A percentile compares a stretch with the other conserved stretches of the same genome.
These are phyloP conservation scores for Amphiduros pacificus DNA, from an alignment of 2,888 invertebrate species.

Conservation along the genomic window DNA sequence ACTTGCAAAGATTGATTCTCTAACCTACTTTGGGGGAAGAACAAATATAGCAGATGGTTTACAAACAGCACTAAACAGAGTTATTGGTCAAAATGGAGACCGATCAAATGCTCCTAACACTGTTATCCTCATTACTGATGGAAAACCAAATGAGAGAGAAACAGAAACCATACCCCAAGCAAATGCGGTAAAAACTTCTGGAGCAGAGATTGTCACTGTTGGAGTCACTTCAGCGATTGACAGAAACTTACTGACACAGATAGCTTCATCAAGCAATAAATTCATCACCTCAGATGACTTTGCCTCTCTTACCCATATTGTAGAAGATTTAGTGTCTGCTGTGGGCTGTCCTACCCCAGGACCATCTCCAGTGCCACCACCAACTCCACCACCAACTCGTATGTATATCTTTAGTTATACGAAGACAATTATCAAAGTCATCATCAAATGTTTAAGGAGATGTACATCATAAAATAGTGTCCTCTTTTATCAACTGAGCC, in stretches of 20 bases:
- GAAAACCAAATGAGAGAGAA: background rate
- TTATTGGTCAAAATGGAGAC: background rate
- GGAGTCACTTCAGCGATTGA: background rate
- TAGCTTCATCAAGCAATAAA: background rate
- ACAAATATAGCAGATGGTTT: slow-evolving; percentile 1
- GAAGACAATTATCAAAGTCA: no score
- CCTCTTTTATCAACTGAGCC: no score
- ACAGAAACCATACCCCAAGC: background rate
- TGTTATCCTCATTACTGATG: background rate
- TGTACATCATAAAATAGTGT: no score
- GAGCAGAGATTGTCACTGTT: background rate
- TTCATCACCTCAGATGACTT: no score
- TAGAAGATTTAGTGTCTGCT: no score
- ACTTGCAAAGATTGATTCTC: background rate
- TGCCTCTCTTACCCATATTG: no score
- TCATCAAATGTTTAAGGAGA: no score
- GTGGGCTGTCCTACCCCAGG: no score
- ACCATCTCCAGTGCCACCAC: no score
- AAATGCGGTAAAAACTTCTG: background rate
- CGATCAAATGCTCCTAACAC: background rate
- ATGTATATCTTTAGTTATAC: no score
- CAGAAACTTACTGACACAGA: background rate
- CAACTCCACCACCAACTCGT: no score
- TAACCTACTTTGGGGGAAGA: background rate
- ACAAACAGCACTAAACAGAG: background rate